phyloP scores from a whole-genome alignment of 2,113 vertebrate genomes.

The Steatornis caripensis region DNA sequence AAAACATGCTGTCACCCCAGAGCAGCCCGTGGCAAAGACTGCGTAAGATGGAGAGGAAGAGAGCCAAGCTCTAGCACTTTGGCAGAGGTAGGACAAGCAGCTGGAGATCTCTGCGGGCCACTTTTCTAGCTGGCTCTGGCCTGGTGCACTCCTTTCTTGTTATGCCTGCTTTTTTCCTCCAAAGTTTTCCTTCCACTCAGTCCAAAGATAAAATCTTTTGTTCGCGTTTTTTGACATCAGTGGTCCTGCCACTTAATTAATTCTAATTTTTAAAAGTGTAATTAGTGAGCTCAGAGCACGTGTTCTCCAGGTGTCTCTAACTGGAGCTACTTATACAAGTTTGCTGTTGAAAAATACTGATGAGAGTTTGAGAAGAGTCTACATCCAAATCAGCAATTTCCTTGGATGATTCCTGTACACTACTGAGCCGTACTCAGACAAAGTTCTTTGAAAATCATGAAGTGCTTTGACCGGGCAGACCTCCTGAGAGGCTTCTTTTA shows the following conservation, averaged over 20 bases:
- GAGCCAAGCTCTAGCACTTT: not conserved
- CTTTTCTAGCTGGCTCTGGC: not conserved
- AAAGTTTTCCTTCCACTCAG: not conserved
- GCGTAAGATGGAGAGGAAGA: not conserved
- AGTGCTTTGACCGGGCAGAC: not conserved
- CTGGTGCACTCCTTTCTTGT: not conserved
- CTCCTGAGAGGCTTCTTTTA: not conserved
- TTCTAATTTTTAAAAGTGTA: not conserved
- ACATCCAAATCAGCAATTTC: not conserved
- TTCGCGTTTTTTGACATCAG: accelerated
- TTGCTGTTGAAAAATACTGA: not conserved
- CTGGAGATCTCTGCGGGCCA: not conserved
- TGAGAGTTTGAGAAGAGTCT: not conserved
- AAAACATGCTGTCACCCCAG: not conserved
- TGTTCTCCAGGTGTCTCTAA: not conserved
- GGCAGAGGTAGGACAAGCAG: not conserved
- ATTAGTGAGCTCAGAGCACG: not conserved
- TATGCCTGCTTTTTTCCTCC: not conserved
- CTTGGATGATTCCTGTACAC: not conserved
- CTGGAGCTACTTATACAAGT: accelerated
- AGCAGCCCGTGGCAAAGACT: not conserved
- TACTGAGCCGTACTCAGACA: not conserved
- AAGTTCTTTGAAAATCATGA: not conserved
- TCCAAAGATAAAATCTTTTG: not conserved
- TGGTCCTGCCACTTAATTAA: not conserved